Evolutionary conservation across 2,113 vertebrate species (phyloP), one percentile per base, ranked within the genome.

Genomic region (Barbus barbus): DNA sequence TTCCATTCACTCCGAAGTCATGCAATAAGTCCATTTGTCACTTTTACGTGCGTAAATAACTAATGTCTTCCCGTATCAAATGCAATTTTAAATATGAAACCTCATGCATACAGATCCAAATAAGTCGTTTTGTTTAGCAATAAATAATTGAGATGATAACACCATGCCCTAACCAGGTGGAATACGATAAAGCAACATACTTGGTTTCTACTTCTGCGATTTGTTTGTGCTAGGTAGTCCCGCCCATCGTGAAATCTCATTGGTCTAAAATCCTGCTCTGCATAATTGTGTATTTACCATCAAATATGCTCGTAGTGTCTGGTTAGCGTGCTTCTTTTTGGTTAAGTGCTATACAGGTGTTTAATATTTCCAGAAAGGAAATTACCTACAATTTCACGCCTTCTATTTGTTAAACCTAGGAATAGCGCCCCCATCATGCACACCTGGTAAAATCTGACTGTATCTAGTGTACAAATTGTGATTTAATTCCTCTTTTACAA

Each of bases 71-170:
- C 86, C 71, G 56, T 71, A 41, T 77, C 58, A 79, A 63, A 53
- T 44, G n/a, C 44, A 9, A 53, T 84, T 46, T 60, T 61, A 1
- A 41, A 67, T 51, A 3, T 53, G 48, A 76, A 87, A 84, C 41
- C 72, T 81, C 79, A 77, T 51, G 58, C 60, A 75, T 3, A 83
- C 16, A 36, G 22, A 73, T 84, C 65, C 46, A 90, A 89, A 93
- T 92, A 88, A 41, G 8, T 41, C 9, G 91, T 86, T 93, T 94
- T 91, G 91, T 48, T 89, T 91, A 84, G 92, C 90, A 93, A 89
- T 92, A 91, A 91, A 88, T 22, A 74, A 20, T 51, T 16, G 53
- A 20, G 73, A 78, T 31, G 28, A 22, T 24, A 13, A 1, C 41
- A 61, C 51, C 77, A 58, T 33, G 51, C 56, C 14, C 65, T 69